A percentile compares a stretch with the other conserved stretches of the same genome.
These are phyloP conservation scores for Chelidonichthys spinosus DNA, from an alignment of 2,797 vertebrate genomes.

Conservation along the genomic window DNA sequence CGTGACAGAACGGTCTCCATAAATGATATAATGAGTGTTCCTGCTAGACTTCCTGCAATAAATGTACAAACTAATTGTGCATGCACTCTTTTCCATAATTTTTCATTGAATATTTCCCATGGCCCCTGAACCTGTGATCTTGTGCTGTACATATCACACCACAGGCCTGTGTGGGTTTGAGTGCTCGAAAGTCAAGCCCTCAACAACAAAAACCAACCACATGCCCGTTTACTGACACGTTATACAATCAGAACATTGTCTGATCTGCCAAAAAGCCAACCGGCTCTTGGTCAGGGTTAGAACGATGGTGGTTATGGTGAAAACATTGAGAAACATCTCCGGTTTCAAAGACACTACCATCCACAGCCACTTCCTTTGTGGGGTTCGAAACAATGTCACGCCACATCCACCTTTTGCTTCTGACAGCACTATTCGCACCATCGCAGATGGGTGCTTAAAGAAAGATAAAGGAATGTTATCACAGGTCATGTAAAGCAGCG, in stretches of 20 bases:
- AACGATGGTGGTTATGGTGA: not conserved
- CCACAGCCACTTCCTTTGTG: slow-evolving; percentile 1
- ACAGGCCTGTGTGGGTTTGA: not conserved
- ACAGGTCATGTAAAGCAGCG: not conserved
- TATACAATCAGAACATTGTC: not conserved
- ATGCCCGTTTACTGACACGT: not conserved
- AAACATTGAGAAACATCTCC: not conserved
- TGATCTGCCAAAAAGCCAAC: not conserved
- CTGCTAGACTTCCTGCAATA: not conserved
- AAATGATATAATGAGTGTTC: not conserved
- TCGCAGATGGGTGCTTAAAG: not conserved
- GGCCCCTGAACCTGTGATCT: not conserved
- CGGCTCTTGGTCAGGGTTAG: not conserved
- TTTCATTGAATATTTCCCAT: not conserved
- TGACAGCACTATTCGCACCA: not conserved
- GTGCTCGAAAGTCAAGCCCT: not conserved
- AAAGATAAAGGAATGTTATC: not conserved
- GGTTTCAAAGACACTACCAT: not conserved
- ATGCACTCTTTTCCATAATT: not conserved
- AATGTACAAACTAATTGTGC: not conserved
- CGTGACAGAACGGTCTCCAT: not conserved
- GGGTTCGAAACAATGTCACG: not conserved
- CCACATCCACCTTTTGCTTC: slow-evolving; percentile 6
- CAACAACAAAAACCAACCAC: not conserved
- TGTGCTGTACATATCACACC: not conserved